phyloP scores from a whole-genome alignment of 2,113 vertebrate genomes.

The Perccottus glenii region DNA sequence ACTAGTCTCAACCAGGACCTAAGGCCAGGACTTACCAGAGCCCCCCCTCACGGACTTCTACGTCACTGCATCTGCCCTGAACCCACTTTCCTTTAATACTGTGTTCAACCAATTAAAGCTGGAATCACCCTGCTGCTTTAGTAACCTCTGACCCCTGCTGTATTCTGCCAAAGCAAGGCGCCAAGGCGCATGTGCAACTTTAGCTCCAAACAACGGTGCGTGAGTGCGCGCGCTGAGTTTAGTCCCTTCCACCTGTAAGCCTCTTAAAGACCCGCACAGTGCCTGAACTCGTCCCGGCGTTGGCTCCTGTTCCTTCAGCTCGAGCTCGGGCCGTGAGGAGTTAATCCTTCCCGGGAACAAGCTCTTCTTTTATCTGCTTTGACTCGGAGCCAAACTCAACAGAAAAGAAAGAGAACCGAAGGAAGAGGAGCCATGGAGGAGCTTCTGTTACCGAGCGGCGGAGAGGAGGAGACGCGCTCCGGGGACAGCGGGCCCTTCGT shows the following conservation, averaged over 20 bases:
- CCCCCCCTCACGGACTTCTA: too few relatives aligned
- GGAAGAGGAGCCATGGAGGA: conserved; percentile 69
- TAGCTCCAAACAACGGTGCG: conserved; percentile 49
- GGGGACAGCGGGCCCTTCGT: conserved; percentile 33
- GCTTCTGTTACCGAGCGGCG: conserved; percentile 65
- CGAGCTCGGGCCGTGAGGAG: conserved; percentile 25
- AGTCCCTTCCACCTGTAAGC: conserved; percentile 58
- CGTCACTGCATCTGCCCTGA: too few relatives aligned
- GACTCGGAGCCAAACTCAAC: conserved; percentile 25
- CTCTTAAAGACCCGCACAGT: conserved; percentile 58
- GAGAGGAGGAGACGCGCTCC: conserved; percentile 57
- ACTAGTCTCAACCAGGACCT: too few relatives aligned
- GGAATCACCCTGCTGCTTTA: too few relatives aligned
- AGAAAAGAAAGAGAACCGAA: background rate
- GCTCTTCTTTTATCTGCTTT: conserved; percentile 29
- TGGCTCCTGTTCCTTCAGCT: conserved; percentile 1
- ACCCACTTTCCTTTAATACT: too few relatives aligned
- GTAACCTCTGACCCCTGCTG: too few relatives aligned
- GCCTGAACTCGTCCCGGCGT: conserved; percentile 1
- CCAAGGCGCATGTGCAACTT: too few relatives aligned
- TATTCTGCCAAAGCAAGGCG: too few relatives aligned
- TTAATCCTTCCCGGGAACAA: conserved; percentile 67
- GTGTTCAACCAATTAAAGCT: too few relatives aligned
- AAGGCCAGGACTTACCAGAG: too few relatives aligned
- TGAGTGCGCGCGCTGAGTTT: conserved; percentile 32